Base-by-base conservation (phyloP, 37 sponge, comb jelly and placozoan species). In the Dysidea cf. avara region DNA sequence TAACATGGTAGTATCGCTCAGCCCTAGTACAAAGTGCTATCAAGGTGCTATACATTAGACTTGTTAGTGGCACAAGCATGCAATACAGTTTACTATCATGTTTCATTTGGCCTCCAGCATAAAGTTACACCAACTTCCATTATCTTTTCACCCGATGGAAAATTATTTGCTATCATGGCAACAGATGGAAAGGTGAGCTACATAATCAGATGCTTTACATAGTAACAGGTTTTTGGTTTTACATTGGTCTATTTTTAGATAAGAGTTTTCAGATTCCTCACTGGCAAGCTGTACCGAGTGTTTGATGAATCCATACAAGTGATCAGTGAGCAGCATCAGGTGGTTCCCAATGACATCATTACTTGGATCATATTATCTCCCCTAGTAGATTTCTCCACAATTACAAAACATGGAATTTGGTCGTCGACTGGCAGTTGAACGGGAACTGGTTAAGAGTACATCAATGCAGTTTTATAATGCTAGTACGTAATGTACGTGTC, bases 321-420 rank as follows among this genome's bases (percentile, higher is more conserved):
- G n/a, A 83, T 76, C 65, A 83, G 64, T 11, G 81, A 94, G 32
- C 75, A 74, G 21, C 95, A 94, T 48, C 88, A 94, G 79, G 91
- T 81, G 6, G 13, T 26, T 29, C 26, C 37, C 31, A 63, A 43
- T 3, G 16, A 54, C 58, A 29, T 38, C 58, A 20, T 16, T 68
- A 29, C 52, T 31, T 17, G 14, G n/a, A 31, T 51, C 11, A 25
- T 21, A 63, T 28, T 40, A 49, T 36, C 53, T 46, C 7, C 25
- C 3, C 1, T 56, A 51, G 20, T 61, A 88, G 89, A 52, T 53
- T 21, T 75, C 38, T 33, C 84, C 80, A 1, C 71, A 78, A 34
- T 55, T 94, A n/a, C 83, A 81, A 11, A 81, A 90, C 48, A 97
- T 97, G 91, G 98, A 97, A 65, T 91, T 94, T 73, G 86, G 87